Conservation (phyloP, 53 echinoderm and acorn worm genomes). For the Echinarachnius parma region DNA sequence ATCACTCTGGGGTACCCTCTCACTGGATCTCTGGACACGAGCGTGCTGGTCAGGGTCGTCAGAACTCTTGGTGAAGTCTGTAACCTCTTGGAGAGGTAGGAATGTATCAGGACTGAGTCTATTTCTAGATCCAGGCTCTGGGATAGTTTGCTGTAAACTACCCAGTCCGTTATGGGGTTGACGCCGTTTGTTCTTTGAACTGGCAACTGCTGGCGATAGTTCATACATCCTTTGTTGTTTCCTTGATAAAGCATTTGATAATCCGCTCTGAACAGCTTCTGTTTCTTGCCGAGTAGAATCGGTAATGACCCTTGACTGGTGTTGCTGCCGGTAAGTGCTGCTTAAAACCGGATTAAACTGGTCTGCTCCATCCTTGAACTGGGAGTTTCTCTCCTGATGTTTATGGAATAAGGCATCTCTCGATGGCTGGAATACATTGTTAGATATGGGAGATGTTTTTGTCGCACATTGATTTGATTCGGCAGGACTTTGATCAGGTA, state of each 20-base stretch:
- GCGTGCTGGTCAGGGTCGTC: background rate
- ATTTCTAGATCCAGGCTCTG: background rate
- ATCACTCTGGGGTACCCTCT: background rate
- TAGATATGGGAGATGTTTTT: background rate
- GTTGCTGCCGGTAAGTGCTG: slow-evolving; percentile 35
- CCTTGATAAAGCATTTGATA: background rate
- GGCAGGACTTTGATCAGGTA: background rate
- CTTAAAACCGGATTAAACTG: slow-evolving; percentile 32
- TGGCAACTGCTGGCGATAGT: background rate
- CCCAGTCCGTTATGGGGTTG: no score
- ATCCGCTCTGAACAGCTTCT: background rate
- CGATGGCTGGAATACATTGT: no score
- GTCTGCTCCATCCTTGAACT: background rate
- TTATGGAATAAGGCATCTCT: no score
- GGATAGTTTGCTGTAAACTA: no score
- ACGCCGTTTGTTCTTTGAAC: no score
- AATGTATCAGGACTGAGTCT: slow-evolving; percentile 10
- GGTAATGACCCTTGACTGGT: slow-evolving; percentile 13
- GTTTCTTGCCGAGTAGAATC: background rate
- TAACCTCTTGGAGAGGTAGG: slow-evolving; percentile 4
- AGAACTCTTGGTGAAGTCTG: background rate
- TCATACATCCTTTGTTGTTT: background rate
- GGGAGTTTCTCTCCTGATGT: background rate
- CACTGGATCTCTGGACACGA: background rate
- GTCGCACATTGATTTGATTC: background rate